These are phyloP conservation scores for Melieria picta DNA, from an alignment of 2,888 invertebrate species.

Conservation along the genomic window DNA sequence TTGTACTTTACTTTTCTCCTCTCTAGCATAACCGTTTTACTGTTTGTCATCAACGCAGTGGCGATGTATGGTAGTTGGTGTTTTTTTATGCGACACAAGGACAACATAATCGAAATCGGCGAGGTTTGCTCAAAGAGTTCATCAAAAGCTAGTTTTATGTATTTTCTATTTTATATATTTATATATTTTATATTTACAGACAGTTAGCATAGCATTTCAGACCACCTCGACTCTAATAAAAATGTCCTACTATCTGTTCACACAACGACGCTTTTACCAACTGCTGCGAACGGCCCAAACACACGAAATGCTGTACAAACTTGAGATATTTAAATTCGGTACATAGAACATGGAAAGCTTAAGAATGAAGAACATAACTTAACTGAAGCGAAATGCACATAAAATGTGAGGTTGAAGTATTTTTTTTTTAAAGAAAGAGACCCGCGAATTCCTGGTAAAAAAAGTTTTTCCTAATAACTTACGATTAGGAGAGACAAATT, in stretches of 20 bases:
- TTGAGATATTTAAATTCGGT: too few relatives aligned
- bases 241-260: constrained; percentile 50
- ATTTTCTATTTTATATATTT: background rate
- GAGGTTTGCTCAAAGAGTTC: constrained; percentile 46
- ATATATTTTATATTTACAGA: constrained; percentile 43
- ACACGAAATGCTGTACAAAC: too few relatives aligned
- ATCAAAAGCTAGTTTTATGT: background rate
- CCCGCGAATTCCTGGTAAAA: too few relatives aligned
- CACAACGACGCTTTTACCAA: constrained; percentile 47
- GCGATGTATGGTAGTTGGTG: constrained; percentile 54
- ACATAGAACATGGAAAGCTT: too few relatives aligned
- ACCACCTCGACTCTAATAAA: constrained; percentile 47
- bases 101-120: constrained; percentile 48
- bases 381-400: too few relatives aligned
- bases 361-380: too few relatives aligned
- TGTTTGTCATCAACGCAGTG: constrained; percentile 41
- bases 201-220: constrained; percentile 49
- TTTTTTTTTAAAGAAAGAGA: too few relatives aligned
- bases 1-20: constrained; percentile 2
- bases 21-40: constrained; percentile 49
- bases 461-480: too few relatives aligned
- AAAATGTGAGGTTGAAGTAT: too few relatives aligned
- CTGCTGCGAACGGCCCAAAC: too few relatives aligned
- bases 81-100: constrained; percentile 41
- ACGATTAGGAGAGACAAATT: too few relatives aligned